Evolutionary conservation across 2,888 invertebrate genomes (phyloP), one percentile per base, ranked within the genome.

Genomic region (Hemicrepidius hirtus): DNA sequence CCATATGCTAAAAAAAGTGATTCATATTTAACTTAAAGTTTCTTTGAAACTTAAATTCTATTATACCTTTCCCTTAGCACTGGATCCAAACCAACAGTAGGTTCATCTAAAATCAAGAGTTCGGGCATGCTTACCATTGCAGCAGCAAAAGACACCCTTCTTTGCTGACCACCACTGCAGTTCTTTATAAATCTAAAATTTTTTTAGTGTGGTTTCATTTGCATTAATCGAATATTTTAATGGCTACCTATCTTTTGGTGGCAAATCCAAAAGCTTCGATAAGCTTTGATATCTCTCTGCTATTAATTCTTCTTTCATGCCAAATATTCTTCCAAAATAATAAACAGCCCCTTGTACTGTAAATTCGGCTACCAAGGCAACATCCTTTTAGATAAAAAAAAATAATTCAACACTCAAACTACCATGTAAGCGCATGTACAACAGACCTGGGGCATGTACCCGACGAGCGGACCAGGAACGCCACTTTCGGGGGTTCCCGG

Each of bases 41-140:
- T 28, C 0, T 28, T n/a, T 7, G 2, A 46, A 20, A 53, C 1
- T 0, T 21, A 3, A 2, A n/a, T 49, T n/a, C n/a, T n/a, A n/a
- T n/a, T n/a, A n/a, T 35, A 60, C 95, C 92, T 92, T 85, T 95
- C 94, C 84, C 96, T 89, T 65, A 97, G 87, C 75, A 97, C 90
- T 0, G 97, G 97, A 87, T 97, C 97, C 71, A 97, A 89, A 0
- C 97, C 97, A n/a, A 97, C 97, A 0, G 97, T 97, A 0, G 97
- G 97, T 83, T 97, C 97, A 82, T 97, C 97, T 80, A 97, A 86
- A 73, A 97, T 96, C 28, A 97, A 87, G 32, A 97, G 86, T 84
- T 96, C 94, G 0, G 97, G 97, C 78, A 93, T 94, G 82, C 97
- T 97, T 0, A 97, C 91, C 82, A 97, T 87, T 0, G 97, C 95